Percentiles rank a stretch among this genome's conserved stretches.
These are phyloP conservation scores for Lycocerus yunnanus DNA, from an alignment of 2,888 invertebrate species.

Conservation along the genomic window DNA sequence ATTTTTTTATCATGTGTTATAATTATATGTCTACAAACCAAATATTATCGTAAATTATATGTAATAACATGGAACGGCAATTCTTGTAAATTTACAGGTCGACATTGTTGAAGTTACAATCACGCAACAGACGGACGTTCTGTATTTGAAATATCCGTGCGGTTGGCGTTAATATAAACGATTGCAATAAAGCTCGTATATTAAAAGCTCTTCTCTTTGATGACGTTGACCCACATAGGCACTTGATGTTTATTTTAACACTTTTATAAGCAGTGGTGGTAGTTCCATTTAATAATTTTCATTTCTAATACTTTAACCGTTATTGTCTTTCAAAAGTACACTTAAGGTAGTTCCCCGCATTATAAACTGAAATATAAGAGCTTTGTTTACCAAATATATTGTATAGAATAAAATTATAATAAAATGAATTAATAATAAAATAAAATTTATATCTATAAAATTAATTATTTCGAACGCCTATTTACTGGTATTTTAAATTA, in stretches of 20 bases:
- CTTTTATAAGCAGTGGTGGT: not conserved
- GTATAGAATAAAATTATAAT: not conserved
- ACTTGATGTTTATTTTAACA: constrained; percentile 13
- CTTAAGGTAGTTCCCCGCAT: not conserved
- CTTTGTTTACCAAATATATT: not conserved
- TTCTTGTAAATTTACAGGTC: not conserved
- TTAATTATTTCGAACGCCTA: not conserved
- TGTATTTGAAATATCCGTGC: not conserved
- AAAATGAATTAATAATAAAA: not conserved
- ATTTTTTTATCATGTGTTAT: not conserved
- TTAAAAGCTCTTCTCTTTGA: constrained; percentile 4
- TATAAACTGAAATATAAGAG: not conserved
- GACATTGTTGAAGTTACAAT: not conserved
- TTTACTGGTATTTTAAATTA: not conserved
- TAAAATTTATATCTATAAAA: not conserved
- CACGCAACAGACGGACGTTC: not conserved
- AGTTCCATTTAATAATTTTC: not conserved
- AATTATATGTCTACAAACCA: not conserved
- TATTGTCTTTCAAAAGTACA: not conserved
- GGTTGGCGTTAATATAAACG: not conserved
- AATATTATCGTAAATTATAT: not conserved
- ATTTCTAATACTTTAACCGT: not conserved
- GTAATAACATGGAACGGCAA: not conserved
- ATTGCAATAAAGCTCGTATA: constrained; percentile 17
- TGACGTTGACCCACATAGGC: constrained; percentile 14